These are phyloP conservation scores for Oscheius sp. DNA, from an alignment of 2,888 invertebrate genomes.

Conservation along the genomic window DNA sequence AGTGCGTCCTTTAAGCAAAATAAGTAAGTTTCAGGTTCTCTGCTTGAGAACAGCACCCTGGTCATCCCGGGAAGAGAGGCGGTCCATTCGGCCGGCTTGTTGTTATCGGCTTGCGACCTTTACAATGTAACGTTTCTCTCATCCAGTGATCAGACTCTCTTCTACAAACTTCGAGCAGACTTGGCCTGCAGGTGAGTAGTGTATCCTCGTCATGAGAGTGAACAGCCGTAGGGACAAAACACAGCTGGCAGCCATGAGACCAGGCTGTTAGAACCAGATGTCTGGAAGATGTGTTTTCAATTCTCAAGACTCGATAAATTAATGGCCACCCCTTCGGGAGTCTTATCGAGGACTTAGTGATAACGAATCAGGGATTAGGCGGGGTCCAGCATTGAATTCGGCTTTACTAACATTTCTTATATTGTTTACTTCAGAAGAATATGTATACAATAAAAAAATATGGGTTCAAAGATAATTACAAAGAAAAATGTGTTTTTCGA, in stretches of 20 bases:
- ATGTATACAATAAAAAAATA: too few relatives aligned
- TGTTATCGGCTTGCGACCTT: conserved; percentile 41
- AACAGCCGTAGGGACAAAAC: conserved; percentile 13
- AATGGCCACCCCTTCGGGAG: too few relatives aligned
- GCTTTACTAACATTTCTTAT: too few relatives aligned
- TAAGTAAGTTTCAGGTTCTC: conserved; percentile 17
- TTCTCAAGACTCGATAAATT: too few relatives aligned
- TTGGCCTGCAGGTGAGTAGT: conserved; percentile 46
- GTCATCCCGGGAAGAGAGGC: conserved; percentile 29
- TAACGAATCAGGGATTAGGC: not conserved
- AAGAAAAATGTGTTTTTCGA: not conserved
- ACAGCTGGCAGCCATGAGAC: conserved; percentile 20
- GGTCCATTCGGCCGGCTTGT: conserved; percentile 30
- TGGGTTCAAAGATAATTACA: too few relatives aligned
- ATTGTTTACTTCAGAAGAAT: too few relatives aligned
- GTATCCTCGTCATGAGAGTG: not conserved
- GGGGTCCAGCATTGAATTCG: not conserved
- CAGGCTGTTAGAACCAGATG: conserved; percentile 17
- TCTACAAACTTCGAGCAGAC: conserved; percentile 44
- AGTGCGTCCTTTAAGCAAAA: too few relatives aligned
- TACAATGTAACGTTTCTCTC: conserved; percentile 55
- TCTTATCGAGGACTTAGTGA: conserved; percentile 1
- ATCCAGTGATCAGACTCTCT: conserved; percentile 46
- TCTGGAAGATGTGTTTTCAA: not conserved
- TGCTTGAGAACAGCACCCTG: conserved; percentile 34